phyloP scores from a whole-genome alignment of 2,797 vertebrate species.

The Percopsis omiscomaycus region DNA sequence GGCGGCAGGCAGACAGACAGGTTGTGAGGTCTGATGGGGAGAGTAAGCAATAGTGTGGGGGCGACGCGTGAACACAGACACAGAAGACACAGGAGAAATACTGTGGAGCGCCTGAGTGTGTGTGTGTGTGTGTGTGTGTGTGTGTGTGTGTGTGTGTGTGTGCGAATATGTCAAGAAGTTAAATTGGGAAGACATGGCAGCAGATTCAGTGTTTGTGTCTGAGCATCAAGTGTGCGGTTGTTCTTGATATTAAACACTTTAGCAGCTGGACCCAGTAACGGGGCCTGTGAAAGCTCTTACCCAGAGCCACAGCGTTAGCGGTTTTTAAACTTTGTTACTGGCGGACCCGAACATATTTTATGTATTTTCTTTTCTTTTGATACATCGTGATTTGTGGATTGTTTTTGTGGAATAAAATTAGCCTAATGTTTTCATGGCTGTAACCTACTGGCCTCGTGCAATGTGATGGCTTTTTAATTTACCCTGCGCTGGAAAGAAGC shows the following conservation, averaged over 20 bases:
- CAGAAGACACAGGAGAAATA: conserved; percentile 29
- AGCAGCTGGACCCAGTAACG: conserved; percentile 50
- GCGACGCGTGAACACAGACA: conserved; percentile 51
- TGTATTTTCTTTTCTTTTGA: conserved; percentile 21
- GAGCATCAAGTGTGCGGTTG: conserved; percentile 43
- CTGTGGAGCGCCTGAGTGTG: conserved; percentile 23
- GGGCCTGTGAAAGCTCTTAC: conserved; percentile 40
- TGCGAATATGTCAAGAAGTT: conserved; percentile 5
- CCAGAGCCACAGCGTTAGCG: conserved; percentile 29
- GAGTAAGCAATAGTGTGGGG: conserved; percentile 63
- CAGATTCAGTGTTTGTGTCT: conserved; percentile 34
- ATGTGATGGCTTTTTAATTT: background rate
- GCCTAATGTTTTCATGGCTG: conserved; percentile 3
- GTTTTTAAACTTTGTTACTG: conserved; percentile 48
- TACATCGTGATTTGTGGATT: background rate
- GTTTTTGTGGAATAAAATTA: background rate
- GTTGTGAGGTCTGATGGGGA: conserved; percentile 68
- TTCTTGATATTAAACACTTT: conserved; percentile 56
- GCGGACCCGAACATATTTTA: conserved; percentile 37
- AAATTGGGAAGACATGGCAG: conserved; percentile 27
- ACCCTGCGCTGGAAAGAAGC: no score
- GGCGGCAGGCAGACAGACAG: conserved; percentile 56
- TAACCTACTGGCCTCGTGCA: background rate
- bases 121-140: conserved; percentile 16
- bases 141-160: conserved; percentile 10